phyloP scores from a whole-genome alignment of 2,113 vertebrate species.

The Condylura cristata region DNA sequence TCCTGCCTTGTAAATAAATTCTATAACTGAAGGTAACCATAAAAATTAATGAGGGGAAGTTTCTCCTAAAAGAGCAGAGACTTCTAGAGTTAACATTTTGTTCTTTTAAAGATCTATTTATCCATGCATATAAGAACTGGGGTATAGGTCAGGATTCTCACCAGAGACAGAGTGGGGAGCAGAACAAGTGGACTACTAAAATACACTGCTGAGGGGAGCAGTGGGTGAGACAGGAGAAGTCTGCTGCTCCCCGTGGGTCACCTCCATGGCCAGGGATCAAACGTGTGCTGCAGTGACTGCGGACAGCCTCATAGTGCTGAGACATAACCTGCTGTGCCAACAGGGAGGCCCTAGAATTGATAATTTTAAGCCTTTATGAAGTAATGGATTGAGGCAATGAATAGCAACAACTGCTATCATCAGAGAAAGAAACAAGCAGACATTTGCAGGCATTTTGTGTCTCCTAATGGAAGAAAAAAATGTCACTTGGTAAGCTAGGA shows the following conservation, averaged over 20 bases:
- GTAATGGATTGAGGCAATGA: background rate
- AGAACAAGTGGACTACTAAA: no score
- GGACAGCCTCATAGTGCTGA: no score
- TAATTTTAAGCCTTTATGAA: background rate
- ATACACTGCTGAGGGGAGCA: no score
- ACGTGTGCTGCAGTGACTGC: no score
- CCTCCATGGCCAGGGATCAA: no score
- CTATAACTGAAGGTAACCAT: background rate
- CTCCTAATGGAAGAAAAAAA: background rate
- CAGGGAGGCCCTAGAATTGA: background rate
- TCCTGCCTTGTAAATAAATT: background rate
- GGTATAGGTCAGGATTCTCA: no score
- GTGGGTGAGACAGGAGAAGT: no score
- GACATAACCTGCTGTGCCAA: no score
- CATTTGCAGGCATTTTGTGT: background rate
- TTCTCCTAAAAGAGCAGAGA: slow-evolving; percentile 3
- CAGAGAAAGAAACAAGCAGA: slow-evolving; percentile 6
- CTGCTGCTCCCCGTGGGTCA: no score
- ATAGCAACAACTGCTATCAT: background rate
- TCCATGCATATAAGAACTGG: no score
- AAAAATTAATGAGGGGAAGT: slow-evolving; percentile 17
- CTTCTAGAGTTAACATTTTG: slow-evolving; percentile 10
- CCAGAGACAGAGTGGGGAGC: no score
- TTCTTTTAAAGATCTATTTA: no score
- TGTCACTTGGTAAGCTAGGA: background rate